These are phyloP conservation scores for Drosophila affinis DNA, from an alignment of 2,888 invertebrate species.

Conservation along the genomic window DNA sequence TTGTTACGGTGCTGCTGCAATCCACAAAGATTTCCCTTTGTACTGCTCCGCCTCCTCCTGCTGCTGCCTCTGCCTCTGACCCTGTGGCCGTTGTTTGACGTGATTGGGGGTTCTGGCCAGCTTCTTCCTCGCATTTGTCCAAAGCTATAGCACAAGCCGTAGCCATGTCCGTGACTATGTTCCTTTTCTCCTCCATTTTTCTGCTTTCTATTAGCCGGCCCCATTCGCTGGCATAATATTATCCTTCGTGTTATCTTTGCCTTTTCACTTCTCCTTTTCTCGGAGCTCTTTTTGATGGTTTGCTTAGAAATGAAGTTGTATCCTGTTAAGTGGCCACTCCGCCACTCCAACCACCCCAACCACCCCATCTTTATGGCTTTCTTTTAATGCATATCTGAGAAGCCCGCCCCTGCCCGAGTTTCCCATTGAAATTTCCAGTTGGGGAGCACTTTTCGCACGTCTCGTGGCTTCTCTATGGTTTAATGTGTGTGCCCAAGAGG, in stretches of 20 bases:
- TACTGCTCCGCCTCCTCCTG: conserved; percentile 8
- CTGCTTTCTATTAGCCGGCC: conserved; percentile 58
- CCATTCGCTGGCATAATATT: conserved; percentile 68
- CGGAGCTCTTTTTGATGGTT: conserved; percentile 34
- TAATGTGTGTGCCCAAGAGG: conserved; percentile 61
- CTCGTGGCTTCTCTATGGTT: conserved; percentile 51
- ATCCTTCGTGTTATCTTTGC: conserved; percentile 73
- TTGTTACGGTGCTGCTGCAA: not conserved
- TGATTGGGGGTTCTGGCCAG: not conserved
- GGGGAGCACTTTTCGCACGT: conserved; percentile 59
- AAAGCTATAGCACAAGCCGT: not conserved
- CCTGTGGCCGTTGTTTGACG: not conserved
- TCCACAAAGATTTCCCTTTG: conserved; percentile 38
- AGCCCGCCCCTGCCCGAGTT: conserved; percentile 54
- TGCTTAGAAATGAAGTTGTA: conserved; percentile 71
- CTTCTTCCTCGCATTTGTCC: not conserved
- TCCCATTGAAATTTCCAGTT: conserved; percentile 60
- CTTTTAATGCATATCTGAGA: conserved; percentile 75
- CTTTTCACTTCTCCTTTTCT: conserved; percentile 59
- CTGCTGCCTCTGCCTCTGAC: not conserved
- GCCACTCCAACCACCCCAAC: conserved; percentile 41
- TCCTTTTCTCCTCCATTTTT: conserved; percentile 16
- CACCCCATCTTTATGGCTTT: conserved; percentile 46
- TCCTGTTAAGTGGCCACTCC: conserved; percentile 66
- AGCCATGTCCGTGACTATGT: not conserved